phyloP scores from a whole-genome alignment of 2,888 invertebrate species.

The Lissonota sp. region DNA sequence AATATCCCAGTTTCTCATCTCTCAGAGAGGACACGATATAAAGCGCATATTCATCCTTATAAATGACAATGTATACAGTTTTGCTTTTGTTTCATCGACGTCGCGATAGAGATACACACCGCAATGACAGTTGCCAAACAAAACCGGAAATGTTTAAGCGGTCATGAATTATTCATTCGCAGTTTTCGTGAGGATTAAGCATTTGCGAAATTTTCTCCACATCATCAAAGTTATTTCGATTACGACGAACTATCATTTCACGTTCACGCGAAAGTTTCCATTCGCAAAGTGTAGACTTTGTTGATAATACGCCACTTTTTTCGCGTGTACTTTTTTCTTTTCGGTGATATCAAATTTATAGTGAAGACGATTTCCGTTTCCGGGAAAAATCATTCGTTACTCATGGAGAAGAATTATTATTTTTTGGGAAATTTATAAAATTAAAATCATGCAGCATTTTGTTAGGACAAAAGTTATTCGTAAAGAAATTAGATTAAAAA shows the following conservation, averaged over 20 bases:
- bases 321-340: too few relatives aligned
- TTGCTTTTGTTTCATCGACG: conserved; percentile 29
- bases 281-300: background rate
- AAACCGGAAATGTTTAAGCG: background rate
- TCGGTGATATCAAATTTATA: too few relatives aligned
- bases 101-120: background rate
- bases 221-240: background rate
- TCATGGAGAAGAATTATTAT: too few relatives aligned
- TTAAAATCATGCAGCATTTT: too few relatives aligned
- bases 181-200: background rate
- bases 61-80: background rate
- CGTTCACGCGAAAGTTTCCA: background rate
- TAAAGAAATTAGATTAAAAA: too few relatives aligned
- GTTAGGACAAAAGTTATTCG: too few relatives aligned
- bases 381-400: too few relatives aligned
- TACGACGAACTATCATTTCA: background rate
- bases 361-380: too few relatives aligned
- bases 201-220: background rate
- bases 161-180: background rate
- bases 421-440: too few relatives aligned
- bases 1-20: conserved; percentile 28
- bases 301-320: background rate
- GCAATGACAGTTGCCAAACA: background rate
- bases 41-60: background rate
- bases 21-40: background rate